These are phyloP conservation scores for Trogon surrucura DNA, from an alignment of 2,113 vertebrate species.

Conservation along the genomic window DNA sequence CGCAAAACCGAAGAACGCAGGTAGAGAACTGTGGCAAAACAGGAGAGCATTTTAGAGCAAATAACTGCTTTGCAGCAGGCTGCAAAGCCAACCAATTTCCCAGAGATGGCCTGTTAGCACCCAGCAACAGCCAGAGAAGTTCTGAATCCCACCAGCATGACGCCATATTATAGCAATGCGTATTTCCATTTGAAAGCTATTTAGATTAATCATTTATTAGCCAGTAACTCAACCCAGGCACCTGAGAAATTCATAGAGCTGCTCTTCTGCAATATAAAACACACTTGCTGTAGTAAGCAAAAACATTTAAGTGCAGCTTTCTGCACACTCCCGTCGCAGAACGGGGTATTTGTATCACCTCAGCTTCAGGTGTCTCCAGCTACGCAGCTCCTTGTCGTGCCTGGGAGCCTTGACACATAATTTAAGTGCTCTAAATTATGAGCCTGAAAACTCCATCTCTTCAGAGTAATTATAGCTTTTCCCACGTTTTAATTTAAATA, in stretches of 20 bases:
- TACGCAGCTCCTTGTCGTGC: background rate
- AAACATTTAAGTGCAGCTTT: background rate
- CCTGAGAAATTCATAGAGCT: constrained; percentile 6
- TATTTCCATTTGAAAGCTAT: background rate
- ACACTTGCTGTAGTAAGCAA: background rate
- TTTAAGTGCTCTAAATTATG: background rate
- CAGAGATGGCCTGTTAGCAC: background rate
- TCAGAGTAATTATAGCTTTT: background rate
- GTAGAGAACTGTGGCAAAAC: background rate
- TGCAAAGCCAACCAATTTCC: background rate
- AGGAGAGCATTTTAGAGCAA: background rate
- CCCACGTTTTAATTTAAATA: background rate
- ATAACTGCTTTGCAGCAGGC: background rate
- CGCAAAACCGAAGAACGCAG: background rate
- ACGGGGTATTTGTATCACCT: background rate
- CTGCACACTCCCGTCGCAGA: background rate
- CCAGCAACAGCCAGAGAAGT: background rate
- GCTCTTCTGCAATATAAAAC: background rate
- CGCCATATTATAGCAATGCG: background rate
- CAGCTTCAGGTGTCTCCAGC: background rate
- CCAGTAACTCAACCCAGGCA: constrained; percentile 9
- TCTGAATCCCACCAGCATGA: background rate
- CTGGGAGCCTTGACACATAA: background rate
- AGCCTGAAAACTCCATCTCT: background rate
- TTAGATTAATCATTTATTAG: constrained; percentile 51